These are phyloP conservation scores for Drosophila trapezifrons DNA, from an alignment of 1,140 invertebrate species.

Conservation along the genomic window DNA sequence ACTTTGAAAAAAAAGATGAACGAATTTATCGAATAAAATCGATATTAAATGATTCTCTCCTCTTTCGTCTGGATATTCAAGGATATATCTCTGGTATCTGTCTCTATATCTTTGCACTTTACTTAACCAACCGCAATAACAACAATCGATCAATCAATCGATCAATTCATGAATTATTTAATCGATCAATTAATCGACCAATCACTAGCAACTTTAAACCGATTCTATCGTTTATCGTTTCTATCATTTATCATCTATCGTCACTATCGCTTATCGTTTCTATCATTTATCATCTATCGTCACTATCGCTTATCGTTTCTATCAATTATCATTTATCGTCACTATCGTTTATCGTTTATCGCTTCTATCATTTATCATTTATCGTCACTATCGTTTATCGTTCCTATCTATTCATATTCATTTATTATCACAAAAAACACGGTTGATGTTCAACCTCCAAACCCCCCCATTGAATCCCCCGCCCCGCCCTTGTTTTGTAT, in stretches of 20 bases:
- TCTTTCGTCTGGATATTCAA: conserved; percentile 3
- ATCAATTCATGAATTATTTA: neutral
- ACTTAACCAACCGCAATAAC: conserved; percentile 8
- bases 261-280: conserved; percentile 54
- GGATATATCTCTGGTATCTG: neutral
- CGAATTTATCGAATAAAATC: neutral
- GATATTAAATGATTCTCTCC: neutral
- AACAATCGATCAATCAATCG: conserved; percentile 29
- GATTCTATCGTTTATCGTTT: conserved; percentile 41
- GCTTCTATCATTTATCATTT: conserved; percentile 22
- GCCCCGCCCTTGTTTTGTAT: neutral
- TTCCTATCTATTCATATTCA: conserved; percentile 61
- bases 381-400: conserved; percentile 9
- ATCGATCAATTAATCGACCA: conserved; percentile 10
- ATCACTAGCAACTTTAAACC: conserved; percentile 49
- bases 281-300: conserved; percentile 4
- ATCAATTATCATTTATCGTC: conserved; percentile 66
- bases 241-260: conserved; percentile 36
- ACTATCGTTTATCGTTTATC: conserved; percentile 50
- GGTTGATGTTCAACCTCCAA: conserved; percentile 26
- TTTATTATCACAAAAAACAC: conserved; percentile 72
- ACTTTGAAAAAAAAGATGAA: neutral
- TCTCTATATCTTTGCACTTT: conserved; percentile 3
- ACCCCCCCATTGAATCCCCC: conserved; percentile 2
- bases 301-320: conserved; percentile 20